Evolutionary conservation across 2,113 vertebrate species (phyloP).

Genomic region (Dunckerocampus dactyliophorus): DNA sequence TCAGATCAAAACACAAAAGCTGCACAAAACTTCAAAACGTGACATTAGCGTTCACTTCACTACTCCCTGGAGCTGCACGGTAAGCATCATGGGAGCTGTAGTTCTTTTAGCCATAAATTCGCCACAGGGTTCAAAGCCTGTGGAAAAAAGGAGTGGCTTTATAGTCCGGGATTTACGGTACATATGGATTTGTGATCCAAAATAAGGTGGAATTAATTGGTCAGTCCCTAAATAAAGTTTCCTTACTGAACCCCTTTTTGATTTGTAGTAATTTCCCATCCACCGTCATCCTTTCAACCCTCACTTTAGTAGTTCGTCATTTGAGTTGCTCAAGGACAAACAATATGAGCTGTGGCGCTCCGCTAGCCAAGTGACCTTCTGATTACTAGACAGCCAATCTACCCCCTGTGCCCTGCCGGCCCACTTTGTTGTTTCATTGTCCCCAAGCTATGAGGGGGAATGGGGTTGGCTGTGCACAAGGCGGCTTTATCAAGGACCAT

Average conservation of each 20-base stretch:
- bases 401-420: neutral
- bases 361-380: conserved; percentile 4
- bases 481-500: conserved; percentile 6
- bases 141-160: too few relatives aligned
- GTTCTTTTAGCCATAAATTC: too few relatives aligned
- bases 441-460: neutral
- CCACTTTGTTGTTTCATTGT: conserved; percentile 1
- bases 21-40: too few relatives aligned
- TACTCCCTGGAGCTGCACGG: too few relatives aligned
- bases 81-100: too few relatives aligned
- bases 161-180: too few relatives aligned
- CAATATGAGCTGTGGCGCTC: conserved; percentile 3
- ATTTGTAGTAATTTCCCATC: neutral
- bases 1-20: too few relatives aligned
- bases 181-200: too few relatives aligned
- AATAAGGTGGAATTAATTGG: too few relatives aligned
- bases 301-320: neutral
- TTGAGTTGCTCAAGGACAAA: conserved; percentile 6
- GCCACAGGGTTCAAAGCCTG: too few relatives aligned
- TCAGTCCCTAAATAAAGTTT: neutral
- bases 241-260: neutral
- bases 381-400: conserved; percentile 7
- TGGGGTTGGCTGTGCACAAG: neutral
- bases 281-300: too few relatives aligned
- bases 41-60: too few relatives aligned